Evolutionary conservation across 2,888 invertebrate genomes (phyloP), one percentile per base, ranked within the genome.

Genomic region (Invenusta paracnida): DNA sequence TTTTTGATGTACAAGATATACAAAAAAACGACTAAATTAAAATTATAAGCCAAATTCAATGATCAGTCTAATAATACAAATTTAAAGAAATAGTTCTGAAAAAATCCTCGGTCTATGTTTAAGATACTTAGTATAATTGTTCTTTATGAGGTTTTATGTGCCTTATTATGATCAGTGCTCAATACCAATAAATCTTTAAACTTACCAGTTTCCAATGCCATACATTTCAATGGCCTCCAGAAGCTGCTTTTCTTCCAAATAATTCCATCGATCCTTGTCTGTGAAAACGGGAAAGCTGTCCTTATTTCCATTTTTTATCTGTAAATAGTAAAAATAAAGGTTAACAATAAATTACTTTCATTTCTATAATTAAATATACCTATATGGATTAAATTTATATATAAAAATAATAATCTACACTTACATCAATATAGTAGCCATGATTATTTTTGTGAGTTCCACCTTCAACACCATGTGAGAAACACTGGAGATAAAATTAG

Each of bases 401-500:
- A 29, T n/a, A 82, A 66, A 13, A 66, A 66, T 13, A 17, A 66
- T 66, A 17, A 66, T n/a, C n/a, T n/a, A n/a, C 17, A 85, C 83
- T 28, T 25, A 85, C 85, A n/a, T 85, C 84, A 2, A 85, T 82
- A 23, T 83, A 30, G 82, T 85, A 85, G 11, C n/a, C 11, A 29
- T 85, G 85, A 27, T 13, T 29, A n/a, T 84, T 84, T 82, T 85
- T 85, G 27, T 85, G 85, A 29, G 28, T 85, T 85, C 85, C 85
- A 27, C 85, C 85, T 85, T 85, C 83, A 85, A 85, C 81, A 27
- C 85, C 85, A 27, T 29, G 27, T 13, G 83, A 25, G 27, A 85
- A 84, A 84, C 95, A 95, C n/a, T 95, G 95, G 23, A 84, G 13
- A 25, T 30, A 23, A 82, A 82, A 82, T 30, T 30, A 23, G 30